phyloP scores from a whole-genome alignment of 1,140 invertebrate genomes.

The Heliconius melpomene region DNA sequence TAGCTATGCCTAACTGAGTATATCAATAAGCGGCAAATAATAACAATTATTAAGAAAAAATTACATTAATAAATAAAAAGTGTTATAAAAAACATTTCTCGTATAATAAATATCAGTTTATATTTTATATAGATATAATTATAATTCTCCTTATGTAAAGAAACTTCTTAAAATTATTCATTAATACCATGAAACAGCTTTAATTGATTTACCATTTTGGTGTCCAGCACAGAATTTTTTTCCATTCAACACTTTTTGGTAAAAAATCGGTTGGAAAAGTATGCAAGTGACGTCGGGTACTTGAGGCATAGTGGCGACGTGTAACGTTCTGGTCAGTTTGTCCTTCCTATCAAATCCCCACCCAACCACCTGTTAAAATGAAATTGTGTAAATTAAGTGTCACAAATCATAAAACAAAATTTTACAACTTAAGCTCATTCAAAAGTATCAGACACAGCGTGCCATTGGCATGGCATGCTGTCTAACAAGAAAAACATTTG shows the following conservation, averaged over 20 bases:
- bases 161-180: neutral
- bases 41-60: too few species aligned
- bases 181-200: neutral
- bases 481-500: too few species aligned
- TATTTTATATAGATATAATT: too few species aligned
- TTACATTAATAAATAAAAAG: too few species aligned
- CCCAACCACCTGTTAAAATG: slow-evolving; percentile 33
- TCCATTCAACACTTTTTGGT: slow-evolving; percentile 37
- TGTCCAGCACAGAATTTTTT: slow-evolving; percentile 41
- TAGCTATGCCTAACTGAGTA: too few species aligned
- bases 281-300: slow-evolving; percentile 54
- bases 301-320: slow-evolving; percentile 51
- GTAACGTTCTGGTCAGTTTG: slow-evolving; percentile 44
- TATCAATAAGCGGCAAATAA: too few species aligned
- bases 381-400: neutral
- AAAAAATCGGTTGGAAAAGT: slow-evolving; percentile 58
- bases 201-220: slow-evolving; percentile 29
- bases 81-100: too few species aligned
- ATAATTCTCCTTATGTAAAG: too few species aligned
- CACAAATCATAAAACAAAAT: too few species aligned
- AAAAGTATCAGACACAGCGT: neutral
- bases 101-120: too few species aligned
- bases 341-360: slow-evolving; percentile 63
- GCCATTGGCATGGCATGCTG: too few species aligned
- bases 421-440: too few species aligned